These are phyloP conservation scores for Halcyon leucocephala DNA, from an alignment of 2,797 vertebrate genomes.

Conservation along the genomic window DNA sequence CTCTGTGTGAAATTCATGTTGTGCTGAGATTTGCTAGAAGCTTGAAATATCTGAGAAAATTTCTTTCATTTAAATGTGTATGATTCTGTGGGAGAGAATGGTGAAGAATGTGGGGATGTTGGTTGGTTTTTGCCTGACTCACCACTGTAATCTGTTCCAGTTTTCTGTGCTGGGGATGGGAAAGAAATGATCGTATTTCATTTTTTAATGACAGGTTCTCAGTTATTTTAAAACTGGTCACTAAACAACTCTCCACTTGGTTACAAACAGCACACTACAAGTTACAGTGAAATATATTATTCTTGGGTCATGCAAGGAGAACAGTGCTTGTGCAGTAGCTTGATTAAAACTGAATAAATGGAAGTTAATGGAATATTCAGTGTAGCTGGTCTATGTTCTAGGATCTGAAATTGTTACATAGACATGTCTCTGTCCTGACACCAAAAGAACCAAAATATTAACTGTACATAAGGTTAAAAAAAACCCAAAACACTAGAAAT, in stretches of 20 bases:
- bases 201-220: constrained; percentile 1
- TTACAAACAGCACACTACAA: not conserved
- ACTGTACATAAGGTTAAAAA: not conserved
- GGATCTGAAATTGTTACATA: not conserved
- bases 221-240: constrained; percentile 28
- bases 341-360: not conserved
- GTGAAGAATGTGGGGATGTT: not conserved
- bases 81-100: not conserved
- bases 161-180: not conserved
- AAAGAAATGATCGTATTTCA: not conserved
- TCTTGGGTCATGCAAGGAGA: not conserved
- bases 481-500: not conserved
- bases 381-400: not conserved
- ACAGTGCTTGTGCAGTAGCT: not conserved
- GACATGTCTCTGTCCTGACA: not conserved
- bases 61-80: not conserved
- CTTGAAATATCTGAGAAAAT: not conserved
- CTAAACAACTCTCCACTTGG: not conserved
- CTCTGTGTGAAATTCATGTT: not conserved
- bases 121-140: not conserved
- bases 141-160: not conserved
- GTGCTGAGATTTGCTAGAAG: not conserved
- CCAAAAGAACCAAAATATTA: not conserved
- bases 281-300: not conserved
- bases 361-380: not conserved